phyloP scores from a whole-genome alignment of 2,888 invertebrate genomes.

The Parnassius smintheus region DNA sequence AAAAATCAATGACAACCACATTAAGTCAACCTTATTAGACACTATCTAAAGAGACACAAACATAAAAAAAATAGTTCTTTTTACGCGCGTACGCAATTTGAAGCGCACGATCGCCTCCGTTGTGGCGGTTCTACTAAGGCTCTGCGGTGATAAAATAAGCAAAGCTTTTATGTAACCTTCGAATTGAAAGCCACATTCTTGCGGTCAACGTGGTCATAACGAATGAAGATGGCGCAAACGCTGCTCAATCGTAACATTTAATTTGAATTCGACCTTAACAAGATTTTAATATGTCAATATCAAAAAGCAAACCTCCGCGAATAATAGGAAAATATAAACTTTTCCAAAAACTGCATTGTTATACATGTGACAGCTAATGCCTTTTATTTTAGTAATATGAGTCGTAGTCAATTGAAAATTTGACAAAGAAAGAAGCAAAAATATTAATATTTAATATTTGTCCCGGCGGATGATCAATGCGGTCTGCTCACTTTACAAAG shows the following conservation, averaged over 20 bases:
- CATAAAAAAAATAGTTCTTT: slow-evolving; percentile 28
- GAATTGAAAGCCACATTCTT: slow-evolving; percentile 71
- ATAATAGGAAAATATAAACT: no score
- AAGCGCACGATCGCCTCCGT: slow-evolving; percentile 63
- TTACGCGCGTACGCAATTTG: slow-evolving; percentile 45
- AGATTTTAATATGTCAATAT: slow-evolving; percentile 37
- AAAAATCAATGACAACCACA: slow-evolving; percentile 31
- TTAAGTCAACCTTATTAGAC: slow-evolving; percentile 41
- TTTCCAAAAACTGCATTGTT: no score
- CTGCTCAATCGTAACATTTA: slow-evolving; percentile 35
- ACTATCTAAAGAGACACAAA: slow-evolving; percentile 33
- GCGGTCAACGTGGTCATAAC: slow-evolving; percentile 63
- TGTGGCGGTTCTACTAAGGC: slow-evolving; percentile 64
- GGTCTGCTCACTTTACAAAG: no score
- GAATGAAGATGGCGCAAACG: slow-evolving; percentile 65
- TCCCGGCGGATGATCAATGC: no score
- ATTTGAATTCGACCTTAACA: slow-evolving; percentile 58
- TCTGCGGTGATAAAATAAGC: slow-evolving; percentile 57
- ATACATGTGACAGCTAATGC: no score
- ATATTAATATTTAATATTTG: no score
- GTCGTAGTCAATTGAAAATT: no score
- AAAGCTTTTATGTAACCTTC: slow-evolving; percentile 76
- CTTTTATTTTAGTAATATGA: no score
- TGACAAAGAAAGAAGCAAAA: no score
- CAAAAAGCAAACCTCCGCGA: not conserved